Evolutionary conservation across 2,888 invertebrate species (phyloP).

Genomic region (Didymodactylos carnosus): DNA sequence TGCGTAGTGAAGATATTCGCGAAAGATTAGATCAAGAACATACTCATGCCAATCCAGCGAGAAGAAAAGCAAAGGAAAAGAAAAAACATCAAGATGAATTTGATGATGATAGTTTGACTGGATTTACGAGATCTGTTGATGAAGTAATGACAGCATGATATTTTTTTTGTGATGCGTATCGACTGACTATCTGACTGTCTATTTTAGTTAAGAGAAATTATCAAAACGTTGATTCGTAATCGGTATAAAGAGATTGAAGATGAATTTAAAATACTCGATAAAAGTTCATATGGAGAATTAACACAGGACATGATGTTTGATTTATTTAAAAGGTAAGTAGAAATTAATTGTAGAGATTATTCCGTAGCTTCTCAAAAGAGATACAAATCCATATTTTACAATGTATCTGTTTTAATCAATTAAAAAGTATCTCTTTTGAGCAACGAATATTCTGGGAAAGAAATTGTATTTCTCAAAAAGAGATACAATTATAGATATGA

Average conservation of each 20-base stretch:
- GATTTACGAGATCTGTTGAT: neutral
- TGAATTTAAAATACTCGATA: conserved; percentile 27
- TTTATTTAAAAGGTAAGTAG: conserved; percentile 7
- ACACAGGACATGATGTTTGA: conserved; percentile 22
- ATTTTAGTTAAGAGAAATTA: neutral
- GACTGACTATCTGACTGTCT: neutral
- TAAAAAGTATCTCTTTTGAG: too few species aligned
- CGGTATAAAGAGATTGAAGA: conserved; percentile 21
- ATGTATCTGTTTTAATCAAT: too few species aligned
- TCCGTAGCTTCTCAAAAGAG: too few species aligned
- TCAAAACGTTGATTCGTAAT: conserved; percentile 3
- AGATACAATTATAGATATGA: too few species aligned
- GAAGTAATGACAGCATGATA: neutral
- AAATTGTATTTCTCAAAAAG: too few species aligned
- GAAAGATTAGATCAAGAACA: neutral
- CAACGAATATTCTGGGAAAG: neutral
- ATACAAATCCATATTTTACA: too few species aligned
- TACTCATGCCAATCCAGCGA: neutral
- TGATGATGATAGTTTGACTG: neutral
- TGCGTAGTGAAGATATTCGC: too few species aligned
- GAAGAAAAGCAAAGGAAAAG: neutral
- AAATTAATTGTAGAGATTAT: neutral
- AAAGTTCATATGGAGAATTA: conserved; percentile 26
- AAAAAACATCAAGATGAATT: neutral
- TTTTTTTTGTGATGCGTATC: neutral